Conservation (phyloP, 2,888 invertebrate genomes). For the Synanthedon tipuliformis region DNA sequence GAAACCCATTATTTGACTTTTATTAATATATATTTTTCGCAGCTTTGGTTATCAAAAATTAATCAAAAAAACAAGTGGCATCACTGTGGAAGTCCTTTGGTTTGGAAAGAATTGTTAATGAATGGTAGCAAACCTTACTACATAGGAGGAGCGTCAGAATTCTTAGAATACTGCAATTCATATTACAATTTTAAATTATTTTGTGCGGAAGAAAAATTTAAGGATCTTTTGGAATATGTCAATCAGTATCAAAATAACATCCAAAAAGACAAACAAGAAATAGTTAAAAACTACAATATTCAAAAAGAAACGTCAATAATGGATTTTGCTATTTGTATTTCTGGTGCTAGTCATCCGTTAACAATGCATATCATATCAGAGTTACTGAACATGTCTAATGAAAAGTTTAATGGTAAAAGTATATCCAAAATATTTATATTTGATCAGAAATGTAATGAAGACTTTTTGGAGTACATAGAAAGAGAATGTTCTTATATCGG, state of each 20-base stretch:
- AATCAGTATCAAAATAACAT: constrained; percentile 34
- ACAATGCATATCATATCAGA: constrained; percentile 43
- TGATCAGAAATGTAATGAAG: constrained; percentile 27
- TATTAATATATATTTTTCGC: not conserved
- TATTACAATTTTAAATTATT: constrained; percentile 64
- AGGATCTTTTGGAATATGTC: constrained; percentile 29
- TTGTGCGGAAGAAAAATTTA: constrained; percentile 31
- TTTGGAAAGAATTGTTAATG: constrained; percentile 72
- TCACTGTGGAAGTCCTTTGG: constrained; percentile 63
- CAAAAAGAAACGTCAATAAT: constrained; percentile 9
- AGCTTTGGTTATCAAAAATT: constrained; percentile 58
- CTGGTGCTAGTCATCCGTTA: constrained; percentile 38
- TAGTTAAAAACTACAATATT: constrained; percentile 9
- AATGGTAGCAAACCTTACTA: constrained; percentile 66
- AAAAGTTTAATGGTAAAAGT: constrained; percentile 12
- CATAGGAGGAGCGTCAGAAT: constrained; percentile 71
- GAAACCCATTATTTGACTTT: too few relatives aligned
- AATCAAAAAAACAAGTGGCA: constrained; percentile 69
- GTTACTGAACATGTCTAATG: constrained; percentile 29
- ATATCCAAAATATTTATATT: constrained; percentile 45
- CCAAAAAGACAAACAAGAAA: constrained; percentile 12
- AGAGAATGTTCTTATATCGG: constrained; percentile 38
- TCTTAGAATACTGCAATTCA: constrained; percentile 72
- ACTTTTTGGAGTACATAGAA: constrained; percentile 39
- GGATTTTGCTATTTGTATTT: constrained; percentile 36